Evolutionary conservation across 2,113 vertebrate species (phyloP), one percentile per base, ranked within the genome.

Genomic region (Fukomys damarensis): DNA sequence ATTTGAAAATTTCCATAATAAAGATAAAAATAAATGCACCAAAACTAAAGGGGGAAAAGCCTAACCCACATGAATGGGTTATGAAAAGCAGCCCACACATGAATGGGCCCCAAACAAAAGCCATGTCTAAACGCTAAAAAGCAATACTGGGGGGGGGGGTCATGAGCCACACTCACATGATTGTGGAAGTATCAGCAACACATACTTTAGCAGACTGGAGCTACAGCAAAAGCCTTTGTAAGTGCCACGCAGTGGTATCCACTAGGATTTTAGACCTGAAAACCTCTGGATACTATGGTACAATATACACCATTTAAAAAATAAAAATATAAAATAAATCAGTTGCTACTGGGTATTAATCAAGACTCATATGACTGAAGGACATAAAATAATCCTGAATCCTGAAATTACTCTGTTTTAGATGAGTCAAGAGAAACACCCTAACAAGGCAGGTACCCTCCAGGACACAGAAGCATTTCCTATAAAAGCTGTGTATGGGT

Each of bases 301-400:
- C 46, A 81, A 83, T 61, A 26, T 17, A 84, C 3, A 11, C 22
- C 32, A 80, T 41, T 72, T 86, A 77, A 81, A 54, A 92, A 92
- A 41, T 10, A 56, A 56, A 56, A 68, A 66, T 88, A 76, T 65
- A 54, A 54, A 54, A 56, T 61, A 68, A 91, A 76, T 72, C 43
- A 81, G 59, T 24, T 91, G 30, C 26, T 46, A 6, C 17, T 81
- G 17, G 11, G 17, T 35, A 94, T 61, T 79, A 46, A 61, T 13
- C 61, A 38, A 89, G 19, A 76, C 12, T 6, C 70, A 32, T 54
- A 30, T 63, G 22, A 63, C 30, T 83, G 30, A 74, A 83, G 26
- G 59, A 85, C 16, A 70, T 35, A 93, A 94, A 88, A 83, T 89
- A 83, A 92, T 66, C 46, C 76, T 66, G 19, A 92, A 86, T 46